These are phyloP conservation scores for Lutjanus erythropterus DNA, from an alignment of 2,113 vertebrate species.

Conservation along the genomic window DNA sequence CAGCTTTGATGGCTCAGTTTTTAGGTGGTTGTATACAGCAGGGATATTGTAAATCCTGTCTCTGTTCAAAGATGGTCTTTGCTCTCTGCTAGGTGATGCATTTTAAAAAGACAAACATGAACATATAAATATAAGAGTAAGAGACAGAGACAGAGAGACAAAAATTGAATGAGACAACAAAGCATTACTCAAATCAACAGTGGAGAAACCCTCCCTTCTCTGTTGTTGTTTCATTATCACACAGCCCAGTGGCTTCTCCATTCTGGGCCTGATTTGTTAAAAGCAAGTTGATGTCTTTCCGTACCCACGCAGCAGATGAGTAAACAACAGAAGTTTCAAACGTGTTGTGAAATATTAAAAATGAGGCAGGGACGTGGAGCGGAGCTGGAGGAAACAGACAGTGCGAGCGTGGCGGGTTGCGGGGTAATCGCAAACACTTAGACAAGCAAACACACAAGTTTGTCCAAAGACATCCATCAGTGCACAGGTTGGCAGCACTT, in stretches of 20 bases:
- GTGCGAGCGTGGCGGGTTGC: not conserved
- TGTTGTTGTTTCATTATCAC: not conserved
- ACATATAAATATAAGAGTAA: not conserved
- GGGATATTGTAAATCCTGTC: not conserved
- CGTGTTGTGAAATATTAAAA: constrained; percentile 43
- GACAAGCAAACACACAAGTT: not conserved
- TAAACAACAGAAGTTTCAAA: constrained; percentile 46
- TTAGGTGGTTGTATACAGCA: not conserved
- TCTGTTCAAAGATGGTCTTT: not conserved
- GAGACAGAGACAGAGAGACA: not conserved
- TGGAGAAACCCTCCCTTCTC: not conserved
- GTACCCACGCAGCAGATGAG: constrained; percentile 25
- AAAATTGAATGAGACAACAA: not conserved
- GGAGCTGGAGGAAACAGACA: not conserved
- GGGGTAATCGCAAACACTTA: constrained; percentile 23
- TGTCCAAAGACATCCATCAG: constrained; percentile 22
- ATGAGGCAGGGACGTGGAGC: constrained; percentile 1
- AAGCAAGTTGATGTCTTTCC: constrained; percentile 42
- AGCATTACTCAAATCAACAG: not conserved
- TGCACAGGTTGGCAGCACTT: not conserved
- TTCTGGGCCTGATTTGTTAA: constrained; percentile 38
- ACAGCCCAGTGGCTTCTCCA: not conserved
- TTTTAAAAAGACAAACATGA: not conserved
- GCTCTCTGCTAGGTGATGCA: not conserved
- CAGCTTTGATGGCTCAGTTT: not conserved